A percentile compares a stretch with the other conserved stretches of the same genome.
These are phyloP conservation scores for Athrips mouffetella DNA, from an alignment of 2,888 invertebrate species.

Conservation along the genomic window DNA sequence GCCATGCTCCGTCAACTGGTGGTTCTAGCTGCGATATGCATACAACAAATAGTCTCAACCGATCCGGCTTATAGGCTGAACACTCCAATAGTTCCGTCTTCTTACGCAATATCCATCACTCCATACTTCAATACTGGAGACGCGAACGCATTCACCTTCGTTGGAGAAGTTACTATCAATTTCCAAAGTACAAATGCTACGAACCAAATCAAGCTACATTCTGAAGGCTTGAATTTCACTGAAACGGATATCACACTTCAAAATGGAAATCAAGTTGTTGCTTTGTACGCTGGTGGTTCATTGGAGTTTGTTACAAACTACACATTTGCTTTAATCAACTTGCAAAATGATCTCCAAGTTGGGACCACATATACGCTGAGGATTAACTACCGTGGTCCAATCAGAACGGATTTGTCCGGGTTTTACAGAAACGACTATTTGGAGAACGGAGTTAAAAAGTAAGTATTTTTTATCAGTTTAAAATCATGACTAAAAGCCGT, in stretches of 20 bases:
- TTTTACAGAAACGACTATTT: constrained; percentile 81
- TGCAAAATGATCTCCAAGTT: constrained; percentile 48
- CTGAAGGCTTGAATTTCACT: constrained; percentile 50
- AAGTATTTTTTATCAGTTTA: constrained; percentile 47
- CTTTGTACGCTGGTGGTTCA: constrained; percentile 37
- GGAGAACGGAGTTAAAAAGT: constrained; percentile 71
- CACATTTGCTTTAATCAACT: constrained; percentile 68
- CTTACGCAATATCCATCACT: constrained; percentile 73
- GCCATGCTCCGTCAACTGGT: constrained; percentile 32
- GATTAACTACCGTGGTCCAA: constrained; percentile 74
- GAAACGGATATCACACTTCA: constrained; percentile 40
- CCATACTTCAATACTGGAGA: constrained; percentile 71
- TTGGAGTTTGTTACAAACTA: constrained; percentile 54
- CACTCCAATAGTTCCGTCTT: constrained; percentile 63
- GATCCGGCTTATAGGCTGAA: constrained; percentile 62
- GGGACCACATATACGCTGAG: constrained; percentile 61
- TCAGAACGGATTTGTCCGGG: constrained; percentile 77
- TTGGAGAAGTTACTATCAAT: constrained; percentile 65
- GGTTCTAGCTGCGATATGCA: constrained; percentile 23
- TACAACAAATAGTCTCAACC: constrained; percentile 30
- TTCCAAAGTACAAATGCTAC: constrained; percentile 42
- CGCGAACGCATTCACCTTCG: constrained; percentile 60
- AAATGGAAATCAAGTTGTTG: constrained; percentile 32
- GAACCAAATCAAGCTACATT: constrained; percentile 61
- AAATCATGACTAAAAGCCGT: too few species aligned